Percentiles rank a stretch among this genome's conserved stretches.
phyloP scores from a whole-genome alignment of 2,888 invertebrate species.

The Aphidoletes aphidimyza region DNA sequence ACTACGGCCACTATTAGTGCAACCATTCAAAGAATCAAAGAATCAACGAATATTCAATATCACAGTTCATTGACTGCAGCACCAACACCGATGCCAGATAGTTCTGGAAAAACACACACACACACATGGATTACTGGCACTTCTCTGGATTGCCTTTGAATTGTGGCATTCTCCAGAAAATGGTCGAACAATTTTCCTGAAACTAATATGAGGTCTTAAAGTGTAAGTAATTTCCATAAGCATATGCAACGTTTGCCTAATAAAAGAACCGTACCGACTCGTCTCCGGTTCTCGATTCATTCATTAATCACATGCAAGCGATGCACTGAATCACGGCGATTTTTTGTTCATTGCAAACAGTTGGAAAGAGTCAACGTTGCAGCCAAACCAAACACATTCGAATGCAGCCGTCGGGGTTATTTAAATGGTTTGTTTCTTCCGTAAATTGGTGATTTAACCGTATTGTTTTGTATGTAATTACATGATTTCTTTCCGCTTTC shows the following conservation, averaged over 20 bases:
- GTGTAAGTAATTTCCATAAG: too few species aligned
- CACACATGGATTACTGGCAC: background rate
- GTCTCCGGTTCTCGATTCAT: background rate
- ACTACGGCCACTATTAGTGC: too few species aligned
- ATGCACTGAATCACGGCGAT: background rate
- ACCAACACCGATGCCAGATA: background rate
- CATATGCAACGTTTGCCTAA: too few species aligned
- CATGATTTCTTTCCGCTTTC: background rate
- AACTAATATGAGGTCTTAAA: too few species aligned
- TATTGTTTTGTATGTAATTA: conserved; percentile 45
- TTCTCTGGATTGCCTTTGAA: background rate
- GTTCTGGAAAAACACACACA: background rate
- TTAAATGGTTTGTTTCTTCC: conserved; percentile 40
- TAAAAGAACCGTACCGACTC: too few species aligned
- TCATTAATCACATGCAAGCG: conserved; percentile 37
- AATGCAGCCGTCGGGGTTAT: conserved; percentile 33
- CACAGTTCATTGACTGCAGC: conserved; percentile 37
- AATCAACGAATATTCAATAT: too few species aligned
- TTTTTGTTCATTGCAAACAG: conserved; percentile 14
- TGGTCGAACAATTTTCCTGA: too few species aligned
- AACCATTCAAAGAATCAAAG: too few species aligned
- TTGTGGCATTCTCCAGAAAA: too few species aligned
- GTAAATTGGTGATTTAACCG: conserved; percentile 22
- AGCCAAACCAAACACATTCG: background rate
- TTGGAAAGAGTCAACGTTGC: background rate